Percentiles rank a stretch among this genome's conserved stretches.
phyloP scores from a whole-genome alignment of 1,140 invertebrate genomes.

The Nebria ingens region DNA sequence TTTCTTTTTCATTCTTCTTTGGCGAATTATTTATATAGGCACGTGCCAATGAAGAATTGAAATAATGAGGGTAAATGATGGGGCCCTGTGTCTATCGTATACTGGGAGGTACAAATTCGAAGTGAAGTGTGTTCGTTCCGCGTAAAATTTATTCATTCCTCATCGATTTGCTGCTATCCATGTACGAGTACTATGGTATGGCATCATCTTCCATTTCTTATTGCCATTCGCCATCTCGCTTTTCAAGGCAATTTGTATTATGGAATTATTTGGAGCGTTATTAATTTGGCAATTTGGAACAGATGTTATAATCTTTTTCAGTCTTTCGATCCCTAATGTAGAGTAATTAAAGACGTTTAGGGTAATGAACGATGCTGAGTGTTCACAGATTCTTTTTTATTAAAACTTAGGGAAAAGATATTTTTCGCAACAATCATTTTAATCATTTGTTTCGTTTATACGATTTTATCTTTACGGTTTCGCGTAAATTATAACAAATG shows the following conservation, averaged over 20 bases:
- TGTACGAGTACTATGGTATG: too few relatives aligned
- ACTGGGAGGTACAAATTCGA: neutral
- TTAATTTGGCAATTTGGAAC: constrained; percentile 9
- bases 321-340: neutral
- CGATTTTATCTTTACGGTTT: too few relatives aligned
- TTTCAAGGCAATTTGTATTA: constrained; percentile 7
- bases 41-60: neutral
- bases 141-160: neutral
- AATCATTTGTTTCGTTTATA: too few relatives aligned
- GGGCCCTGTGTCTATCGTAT: too few relatives aligned
- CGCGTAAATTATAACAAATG: too few relatives aligned
- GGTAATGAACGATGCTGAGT: neutral
- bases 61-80: neutral
- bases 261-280: constrained; percentile 9
- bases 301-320: constrained; percentile 5
- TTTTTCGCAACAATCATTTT: neutral
- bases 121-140: neutral
- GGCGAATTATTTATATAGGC: neutral
- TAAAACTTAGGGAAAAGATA: constrained; percentile 5
- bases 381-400: neutral
- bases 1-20: neutral
- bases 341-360: constrained; percentile 8
- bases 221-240: neutral
- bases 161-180: neutral
- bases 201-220: neutral